A percentile compares a stretch with the other conserved stretches of the same genome.
Evolutionary conservation across 2,797 vertebrate genomes (phyloP).

Genomic region (Tauraco hartlaubi): DNA sequence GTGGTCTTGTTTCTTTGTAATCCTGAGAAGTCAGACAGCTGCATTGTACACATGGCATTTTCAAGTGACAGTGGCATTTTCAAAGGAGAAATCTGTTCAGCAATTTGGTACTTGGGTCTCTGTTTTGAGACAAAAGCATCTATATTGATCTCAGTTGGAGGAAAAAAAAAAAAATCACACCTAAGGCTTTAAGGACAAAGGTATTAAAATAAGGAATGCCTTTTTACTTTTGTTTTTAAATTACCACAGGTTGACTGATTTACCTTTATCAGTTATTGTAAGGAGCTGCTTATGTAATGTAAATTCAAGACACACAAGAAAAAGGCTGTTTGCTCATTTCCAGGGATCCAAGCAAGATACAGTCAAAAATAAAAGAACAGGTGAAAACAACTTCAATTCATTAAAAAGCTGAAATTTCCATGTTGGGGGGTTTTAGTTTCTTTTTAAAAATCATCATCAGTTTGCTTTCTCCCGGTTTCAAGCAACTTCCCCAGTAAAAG

Average conservation of each 20-base stretch:
- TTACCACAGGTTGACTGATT: neutral
- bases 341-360: neutral
- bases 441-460: neutral
- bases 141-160: neutral
- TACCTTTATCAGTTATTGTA: neutral
- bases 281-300: neutral
- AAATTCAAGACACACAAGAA: neutral
- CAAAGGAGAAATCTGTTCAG: slow-evolving; percentile 25
- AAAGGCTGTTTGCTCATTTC: neutral
- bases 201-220: neutral
- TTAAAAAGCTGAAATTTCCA: neutral
- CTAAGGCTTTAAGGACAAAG: neutral
- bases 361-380: neutral
- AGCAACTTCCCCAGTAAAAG: neutral
- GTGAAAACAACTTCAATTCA: neutral
- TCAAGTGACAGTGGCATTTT: slow-evolving; percentile 48
- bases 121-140: slow-evolving; percentile 2
- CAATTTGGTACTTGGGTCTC: slow-evolving; percentile 13
- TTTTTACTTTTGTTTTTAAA: neutral
- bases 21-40: slow-evolving; percentile 38
- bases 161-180: neutral
- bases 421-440: neutral
- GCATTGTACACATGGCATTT: slow-evolving; percentile 34
- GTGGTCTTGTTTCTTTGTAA: slow-evolving; percentile 13
- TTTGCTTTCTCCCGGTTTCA: neutral